Evolutionary conservation across 2,113 vertebrate genomes (phyloP).

Genomic region (Bufo bufo): DNA sequence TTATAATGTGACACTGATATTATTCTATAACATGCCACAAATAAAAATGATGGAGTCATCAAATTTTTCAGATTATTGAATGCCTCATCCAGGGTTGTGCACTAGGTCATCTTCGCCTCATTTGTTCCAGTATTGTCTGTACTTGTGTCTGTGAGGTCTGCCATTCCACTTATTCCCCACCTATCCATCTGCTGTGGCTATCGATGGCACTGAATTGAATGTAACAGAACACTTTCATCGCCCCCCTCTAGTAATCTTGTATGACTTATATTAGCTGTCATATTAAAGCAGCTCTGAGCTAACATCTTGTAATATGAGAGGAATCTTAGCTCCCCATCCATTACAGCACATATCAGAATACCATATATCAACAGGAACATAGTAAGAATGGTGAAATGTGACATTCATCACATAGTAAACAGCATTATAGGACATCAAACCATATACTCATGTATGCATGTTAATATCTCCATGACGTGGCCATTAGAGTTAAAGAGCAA

Average conservation of each 20-base stretch:
- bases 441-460: neutral
- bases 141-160: constrained; percentile 52
- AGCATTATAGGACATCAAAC: neutral
- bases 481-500: neutral
- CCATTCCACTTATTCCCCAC: constrained; percentile 59
- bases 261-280: constrained; percentile 69
- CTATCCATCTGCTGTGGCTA: constrained; percentile 57
- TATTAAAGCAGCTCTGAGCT: constrained; percentile 67
- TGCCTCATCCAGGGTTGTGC: constrained; percentile 30
- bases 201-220: constrained; percentile 61
- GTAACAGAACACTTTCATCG: constrained; percentile 65
- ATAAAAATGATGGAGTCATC: constrained; percentile 56
- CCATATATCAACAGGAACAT: constrained; percentile 8
- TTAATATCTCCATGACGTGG: too few relatives aligned
- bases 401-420: constrained; percentile 12
- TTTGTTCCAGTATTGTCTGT: constrained; percentile 32
- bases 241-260: constrained; percentile 64
- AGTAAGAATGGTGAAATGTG: neutral
- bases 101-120: constrained; percentile 51
- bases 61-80: constrained; percentile 43
- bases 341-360: constrained; percentile 25
- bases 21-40: constrained; percentile 57
- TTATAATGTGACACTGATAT: constrained; percentile 29
- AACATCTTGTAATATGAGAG: constrained; percentile 67
- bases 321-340: constrained; percentile 49